phyloP scores from a whole-genome alignment of 2,888 invertebrate species.

The Caenorhabditis japonica region DNA sequence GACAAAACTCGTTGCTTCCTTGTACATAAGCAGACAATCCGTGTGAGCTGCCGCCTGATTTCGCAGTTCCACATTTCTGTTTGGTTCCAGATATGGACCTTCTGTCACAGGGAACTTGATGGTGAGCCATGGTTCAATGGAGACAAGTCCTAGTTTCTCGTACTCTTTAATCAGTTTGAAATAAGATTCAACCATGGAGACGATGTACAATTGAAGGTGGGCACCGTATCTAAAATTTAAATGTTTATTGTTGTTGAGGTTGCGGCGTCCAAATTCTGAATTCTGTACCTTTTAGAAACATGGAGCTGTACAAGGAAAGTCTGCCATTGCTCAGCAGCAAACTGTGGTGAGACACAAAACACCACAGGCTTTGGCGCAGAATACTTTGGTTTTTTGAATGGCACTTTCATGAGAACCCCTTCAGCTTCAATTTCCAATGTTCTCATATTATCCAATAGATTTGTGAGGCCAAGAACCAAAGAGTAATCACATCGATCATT shows the following conservation, averaged over 20 bases:
- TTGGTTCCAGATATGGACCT: conserved; percentile 55
- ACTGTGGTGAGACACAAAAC: conserved; percentile 50
- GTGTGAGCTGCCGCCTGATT: conserved; percentile 61
- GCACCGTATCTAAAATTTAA: conserved; percentile 53
- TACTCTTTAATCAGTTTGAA: conserved; percentile 33
- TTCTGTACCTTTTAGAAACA: conserved; percentile 46
- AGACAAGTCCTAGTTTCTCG: conserved; percentile 35
- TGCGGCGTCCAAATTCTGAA: no score
- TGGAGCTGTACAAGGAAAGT: conserved; percentile 42
- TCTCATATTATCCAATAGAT: conserved; percentile 11
- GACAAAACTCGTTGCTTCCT: conserved; percentile 54
- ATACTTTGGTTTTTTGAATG: conserved; percentile 14
- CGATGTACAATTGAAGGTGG: conserved; percentile 43
- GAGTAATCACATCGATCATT: conserved; percentile 28
- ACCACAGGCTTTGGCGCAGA: conserved; percentile 31
- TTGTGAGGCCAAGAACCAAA: conserved; percentile 10
- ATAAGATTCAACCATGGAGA: conserved; percentile 46
- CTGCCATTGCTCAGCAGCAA: conserved; percentile 55
- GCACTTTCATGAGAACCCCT: conserved; percentile 8
- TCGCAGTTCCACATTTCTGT: conserved; percentile 58
- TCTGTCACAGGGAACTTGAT: conserved; percentile 34
- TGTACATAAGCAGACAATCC: conserved; percentile 60
- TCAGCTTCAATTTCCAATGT: conserved; percentile 28
- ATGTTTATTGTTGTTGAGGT: no score
- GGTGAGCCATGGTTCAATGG: conserved; percentile 44